phyloP scores from a whole-genome alignment of 2,888 invertebrate genomes.

The Ophioninae sp. region DNA sequence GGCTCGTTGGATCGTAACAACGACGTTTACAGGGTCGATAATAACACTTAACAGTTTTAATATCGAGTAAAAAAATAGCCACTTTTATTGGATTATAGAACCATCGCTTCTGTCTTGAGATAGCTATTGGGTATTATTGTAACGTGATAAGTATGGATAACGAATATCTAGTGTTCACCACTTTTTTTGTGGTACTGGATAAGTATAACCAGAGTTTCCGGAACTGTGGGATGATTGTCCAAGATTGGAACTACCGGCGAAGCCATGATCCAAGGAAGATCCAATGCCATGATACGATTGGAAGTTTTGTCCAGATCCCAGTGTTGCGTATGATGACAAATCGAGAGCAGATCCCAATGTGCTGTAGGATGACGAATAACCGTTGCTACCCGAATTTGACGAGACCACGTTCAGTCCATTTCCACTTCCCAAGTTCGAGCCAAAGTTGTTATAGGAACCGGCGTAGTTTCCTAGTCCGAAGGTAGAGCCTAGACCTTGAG shows the following conservation, averaged over 20 bases:
- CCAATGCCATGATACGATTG: constrained; percentile 23
- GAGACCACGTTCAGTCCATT: constrained; percentile 54
- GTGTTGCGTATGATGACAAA: constrained; percentile 5
- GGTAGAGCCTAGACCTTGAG: constrained; percentile 40
- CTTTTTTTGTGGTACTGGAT: constrained; percentile 60
- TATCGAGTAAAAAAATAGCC: constrained; percentile 61
- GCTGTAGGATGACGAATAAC: constrained; percentile 37
- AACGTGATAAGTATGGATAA: constrained; percentile 5
- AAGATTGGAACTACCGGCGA: constrained; percentile 9
- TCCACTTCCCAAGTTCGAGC: constrained; percentile 21
- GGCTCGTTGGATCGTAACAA: background rate
- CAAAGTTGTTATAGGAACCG: constrained; percentile 36
- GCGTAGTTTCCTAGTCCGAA: constrained; percentile 49
- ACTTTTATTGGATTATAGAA: constrained; percentile 58
- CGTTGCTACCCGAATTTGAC: constrained; percentile 31
- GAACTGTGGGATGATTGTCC: constrained; percentile 34
- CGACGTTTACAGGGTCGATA: background rate
- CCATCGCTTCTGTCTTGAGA: constrained; percentile 7
- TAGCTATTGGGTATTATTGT: constrained; percentile 32
- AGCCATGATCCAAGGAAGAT: constrained; percentile 9
- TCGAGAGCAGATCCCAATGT: constrained; percentile 44
- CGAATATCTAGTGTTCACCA: constrained; percentile 58
- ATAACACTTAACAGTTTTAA: background rate
- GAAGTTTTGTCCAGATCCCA: constrained; percentile 34
- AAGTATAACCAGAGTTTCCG: constrained; percentile 50